Base-by-base conservation (phyloP, 2,888 invertebrate species). In the Hetaerina titia region DNA sequence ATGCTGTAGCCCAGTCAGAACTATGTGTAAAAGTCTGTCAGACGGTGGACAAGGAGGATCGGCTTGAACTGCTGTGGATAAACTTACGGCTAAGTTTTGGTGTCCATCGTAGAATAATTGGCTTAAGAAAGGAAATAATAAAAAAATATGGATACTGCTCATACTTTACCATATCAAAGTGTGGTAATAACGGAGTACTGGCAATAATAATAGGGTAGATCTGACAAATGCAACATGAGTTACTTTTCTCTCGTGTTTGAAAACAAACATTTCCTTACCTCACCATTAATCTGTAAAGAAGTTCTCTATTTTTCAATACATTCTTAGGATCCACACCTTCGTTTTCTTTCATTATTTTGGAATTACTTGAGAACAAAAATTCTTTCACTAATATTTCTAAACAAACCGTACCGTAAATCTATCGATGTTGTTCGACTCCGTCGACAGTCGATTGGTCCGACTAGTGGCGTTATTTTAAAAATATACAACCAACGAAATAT, bases 51-150 rank as follows among this genome's bases (percentile, higher is more conserved):
- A 99, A 0, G 99, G 98, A 63, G 99, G 99, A 96, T 99, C 99
- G 0, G 99, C 98, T 96, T 99, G 98, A 0, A 99, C 98, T 64
- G 98, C 97, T 95, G 98, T 98, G 0, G 99, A 98, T 95, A 99
- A 97, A 94, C 98, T 98, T 0, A 99, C 98, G 0, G 99, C 99
- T 94, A 99, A 97, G n/a, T 98, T 98, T 96, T 99, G 99, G 96
- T 99, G 98, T 0, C 99, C 99, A 98, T 99, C 99, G 96, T 99
- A 99, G 97, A 98, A 99, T 95, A 99, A 97, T 97, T 99, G 99
- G 96, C 99, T 99, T 96, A 69, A 97, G 97, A 95, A 96, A 90
- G 94, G 89, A 95, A 88, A 69, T 60, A 63, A 95, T 89, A 57
- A 95, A 95, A 94, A 89, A 94, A 87, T 31, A 56, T 63, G 94